Evolutionary conservation across 2,888 invertebrate genomes (phyloP), one percentile per base, ranked within the genome.

Genomic region (Sesamia inferens): DNA sequence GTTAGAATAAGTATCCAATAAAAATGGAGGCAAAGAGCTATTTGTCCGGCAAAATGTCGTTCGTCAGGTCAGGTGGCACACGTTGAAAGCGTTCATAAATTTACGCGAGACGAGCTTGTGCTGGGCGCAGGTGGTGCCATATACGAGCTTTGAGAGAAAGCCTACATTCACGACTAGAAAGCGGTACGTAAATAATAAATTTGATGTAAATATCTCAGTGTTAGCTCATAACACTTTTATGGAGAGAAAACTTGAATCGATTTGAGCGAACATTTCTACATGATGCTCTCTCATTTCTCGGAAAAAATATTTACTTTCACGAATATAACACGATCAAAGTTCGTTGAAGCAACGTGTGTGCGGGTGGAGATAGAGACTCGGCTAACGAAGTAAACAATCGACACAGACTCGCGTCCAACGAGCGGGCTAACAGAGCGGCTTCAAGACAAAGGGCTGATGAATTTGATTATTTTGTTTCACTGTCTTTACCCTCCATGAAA

Each of bases 301-400:
- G 74, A 83, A 88, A 86, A 89, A 87, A 88, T 88, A 86, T 88
- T 88, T 86, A 87, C 85, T 82, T 87, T 83, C 79, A 80, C 81
- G 84, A 89, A 88, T 82, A 83, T 87, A 88, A 88, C 87, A 86
- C 84, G 89, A 93, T 93, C 92, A 92, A 92, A 92, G 90, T 92
- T 92, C 88, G 88, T 88, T 87, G 88, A 88, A 88, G 89, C 89
- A 88, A 85, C 86, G 88, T 88, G 87, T 89, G 93, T 92, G 89
- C 90, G 92, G 92, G 90, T 87, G 84, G 88, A 90, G 91, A 93
- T 90, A 92, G 89, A 89, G 86, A 90, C 86, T 90, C 91, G 86
- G 86, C 94, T 95, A 95, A 95, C 95, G 96, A 96, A 95, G 95
- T 94, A 95, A 95, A 95, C 95, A 95, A 94, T 93, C 91, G 92